Conservation (phyloP, 2,113 vertebrate genomes). For the Cephalopholis sonnerati region DNA sequence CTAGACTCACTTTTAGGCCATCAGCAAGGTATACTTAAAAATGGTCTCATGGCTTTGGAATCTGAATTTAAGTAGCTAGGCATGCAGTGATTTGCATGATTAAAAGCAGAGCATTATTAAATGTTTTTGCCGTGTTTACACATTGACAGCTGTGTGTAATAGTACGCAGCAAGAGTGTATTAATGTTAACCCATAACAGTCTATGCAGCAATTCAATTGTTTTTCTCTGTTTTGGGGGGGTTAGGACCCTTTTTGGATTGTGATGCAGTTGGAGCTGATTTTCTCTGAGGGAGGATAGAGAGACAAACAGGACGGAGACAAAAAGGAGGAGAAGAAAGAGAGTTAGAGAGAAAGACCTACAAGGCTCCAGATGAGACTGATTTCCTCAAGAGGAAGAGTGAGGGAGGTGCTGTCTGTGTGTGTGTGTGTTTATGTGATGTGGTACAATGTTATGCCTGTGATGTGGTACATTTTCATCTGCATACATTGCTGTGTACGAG, state of each 20-base stretch:
- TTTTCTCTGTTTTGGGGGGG: background rate
- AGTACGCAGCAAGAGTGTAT: too few species aligned
- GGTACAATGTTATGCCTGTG: constrained; percentile 20
- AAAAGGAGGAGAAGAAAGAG: background rate
- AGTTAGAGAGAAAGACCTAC: background rate
- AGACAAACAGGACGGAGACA: background rate
- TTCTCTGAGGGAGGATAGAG: background rate
- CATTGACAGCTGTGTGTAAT: background rate
- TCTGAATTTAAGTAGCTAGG: background rate
- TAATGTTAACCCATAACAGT: background rate
- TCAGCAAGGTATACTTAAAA: too few species aligned
- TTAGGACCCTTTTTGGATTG: background rate
- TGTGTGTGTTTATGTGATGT: constrained; percentile 13
- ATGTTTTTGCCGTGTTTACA: background rate
- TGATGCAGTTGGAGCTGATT: background rate
- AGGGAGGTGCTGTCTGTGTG: constrained; percentile 18
- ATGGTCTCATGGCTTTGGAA: background rate
- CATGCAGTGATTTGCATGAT: background rate
- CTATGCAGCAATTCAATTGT: too few species aligned
- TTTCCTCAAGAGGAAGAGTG: constrained; percentile 37
- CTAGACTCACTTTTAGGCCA: too few species aligned
- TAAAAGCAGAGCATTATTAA: too few species aligned
- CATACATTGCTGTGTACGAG: constrained; percentile 11
- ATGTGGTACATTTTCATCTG: constrained; percentile 48
- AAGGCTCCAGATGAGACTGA: constrained; percentile 37